Percentiles rank a stretch among this genome's conserved stretches.
phyloP scores from a whole-genome alignment of 2,888 invertebrate genomes.

The Polymixis flavicincta region DNA sequence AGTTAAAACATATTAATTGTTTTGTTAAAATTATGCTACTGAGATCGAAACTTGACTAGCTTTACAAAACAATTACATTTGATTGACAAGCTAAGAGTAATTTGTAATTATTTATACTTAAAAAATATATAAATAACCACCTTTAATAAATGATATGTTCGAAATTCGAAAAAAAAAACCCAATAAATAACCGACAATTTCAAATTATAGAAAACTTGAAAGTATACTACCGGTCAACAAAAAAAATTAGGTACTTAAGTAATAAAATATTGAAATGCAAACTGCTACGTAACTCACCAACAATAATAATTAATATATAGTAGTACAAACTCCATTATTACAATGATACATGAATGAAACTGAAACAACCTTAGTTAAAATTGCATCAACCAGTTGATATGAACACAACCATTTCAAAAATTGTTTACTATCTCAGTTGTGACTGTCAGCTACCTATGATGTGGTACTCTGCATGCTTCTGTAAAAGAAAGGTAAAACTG shows the following conservation, averaged over 20 bases:
- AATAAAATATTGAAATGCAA: neutral
- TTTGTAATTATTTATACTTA: neutral
- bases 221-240: neutral
- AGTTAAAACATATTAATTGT: neutral
- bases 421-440: conserved; percentile 53
- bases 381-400: conserved; percentile 61
- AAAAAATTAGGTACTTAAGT: neutral
- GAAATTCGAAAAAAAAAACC: too few relatives aligned
- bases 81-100: conserved; percentile 4
- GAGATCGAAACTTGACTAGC: conserved; percentile 34
- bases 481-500: conserved; percentile 62
- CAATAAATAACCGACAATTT: neutral
- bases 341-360: conserved; percentile 40
- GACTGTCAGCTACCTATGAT: conserved; percentile 84
- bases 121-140: neutral
- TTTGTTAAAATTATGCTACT: conserved; percentile 20
- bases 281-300: conserved; percentile 9
- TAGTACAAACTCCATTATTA: conserved; percentile 22
- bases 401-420: conserved; percentile 80
- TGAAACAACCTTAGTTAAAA: conserved; percentile 34
- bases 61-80: conserved; percentile 14
- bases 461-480: conserved; percentile 85
- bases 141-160: too few relatives aligned
- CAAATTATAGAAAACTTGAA: neutral
- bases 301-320: conserved; percentile 7